Evolutionary conservation across 1,140 invertebrate genomes (phyloP).

Genomic region (Tigriopus japonicus): DNA sequence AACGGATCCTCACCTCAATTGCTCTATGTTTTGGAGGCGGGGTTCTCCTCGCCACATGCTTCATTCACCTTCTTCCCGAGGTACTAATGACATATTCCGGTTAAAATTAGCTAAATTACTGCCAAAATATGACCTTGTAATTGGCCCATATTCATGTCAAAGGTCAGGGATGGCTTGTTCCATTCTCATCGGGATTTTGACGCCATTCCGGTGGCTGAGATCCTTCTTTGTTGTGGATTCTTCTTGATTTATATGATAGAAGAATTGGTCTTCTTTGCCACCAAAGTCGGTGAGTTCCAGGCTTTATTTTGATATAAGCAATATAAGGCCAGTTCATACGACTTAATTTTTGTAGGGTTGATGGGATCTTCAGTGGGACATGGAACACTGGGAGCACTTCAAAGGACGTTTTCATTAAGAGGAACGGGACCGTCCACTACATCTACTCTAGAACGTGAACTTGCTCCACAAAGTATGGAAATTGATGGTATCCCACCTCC

Average conservation of each 20-base stretch:
- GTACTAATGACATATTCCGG: constrained; percentile 25
- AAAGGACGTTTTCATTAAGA: no score
- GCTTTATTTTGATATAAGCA: no score
- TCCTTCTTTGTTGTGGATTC: constrained; percentile 51
- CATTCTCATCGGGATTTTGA: constrained; percentile 2
- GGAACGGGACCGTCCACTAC: no score
- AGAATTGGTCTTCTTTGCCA: constrained; percentile 33
- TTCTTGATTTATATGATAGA: constrained; percentile 58
- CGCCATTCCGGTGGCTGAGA: constrained; percentile 37
- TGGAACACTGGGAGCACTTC: no score
- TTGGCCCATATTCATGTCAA: constrained; percentile 27
- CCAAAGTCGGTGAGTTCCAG: no score
- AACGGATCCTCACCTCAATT: not conserved
- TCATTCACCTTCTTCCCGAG: constrained; percentile 66
- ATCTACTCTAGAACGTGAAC: no score
- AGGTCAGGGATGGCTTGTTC: not conserved
- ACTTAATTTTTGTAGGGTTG: constrained; percentile 7
- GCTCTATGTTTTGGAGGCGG: constrained; percentile 64
- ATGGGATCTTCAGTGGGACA: no score
- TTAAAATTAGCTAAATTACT: not conserved
- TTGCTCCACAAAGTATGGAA: no score
- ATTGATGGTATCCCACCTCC: no score
- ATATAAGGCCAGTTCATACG: constrained; percentile 18
- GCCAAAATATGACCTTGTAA: constrained; percentile 25
- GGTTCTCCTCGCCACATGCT: constrained; percentile 56